These are phyloP conservation scores for Samia ricini DNA, from an alignment of 1,140 invertebrate species.

Conservation along the genomic window DNA sequence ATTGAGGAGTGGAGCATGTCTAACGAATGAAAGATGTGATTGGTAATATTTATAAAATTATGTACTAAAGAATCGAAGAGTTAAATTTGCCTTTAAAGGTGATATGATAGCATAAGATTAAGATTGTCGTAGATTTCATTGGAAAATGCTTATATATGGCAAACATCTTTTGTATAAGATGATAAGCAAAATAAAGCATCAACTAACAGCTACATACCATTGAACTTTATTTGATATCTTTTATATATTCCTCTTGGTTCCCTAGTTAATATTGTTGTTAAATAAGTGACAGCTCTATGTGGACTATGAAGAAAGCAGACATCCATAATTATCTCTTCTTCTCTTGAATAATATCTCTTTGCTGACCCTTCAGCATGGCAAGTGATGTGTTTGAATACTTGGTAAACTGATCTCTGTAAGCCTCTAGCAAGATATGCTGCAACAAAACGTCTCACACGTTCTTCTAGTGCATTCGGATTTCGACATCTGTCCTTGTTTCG, in stretches of 20 bases:
- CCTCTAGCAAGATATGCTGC: slow-evolving; percentile 48
- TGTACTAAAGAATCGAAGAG: too few relatives aligned
- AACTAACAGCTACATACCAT: slow-evolving; percentile 31
- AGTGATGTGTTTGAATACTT: slow-evolving; percentile 53
- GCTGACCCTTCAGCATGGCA: slow-evolving; percentile 30
- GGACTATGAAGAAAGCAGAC: slow-evolving; percentile 48
- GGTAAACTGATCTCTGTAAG: slow-evolving; percentile 47
- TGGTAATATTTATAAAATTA: too few relatives aligned
- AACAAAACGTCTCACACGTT: slow-evolving; percentile 46
- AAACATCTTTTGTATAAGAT: too few relatives aligned
- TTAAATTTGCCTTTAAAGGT: too few relatives aligned
- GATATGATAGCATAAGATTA: too few relatives aligned
- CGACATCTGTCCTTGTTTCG: slow-evolving; percentile 41
- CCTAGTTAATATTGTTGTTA: slow-evolving; percentile 46
- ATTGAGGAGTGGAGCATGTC: too few relatives aligned
- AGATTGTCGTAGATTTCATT: too few relatives aligned
- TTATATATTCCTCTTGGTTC: slow-evolving; percentile 55
- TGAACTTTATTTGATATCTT: slow-evolving; percentile 32
- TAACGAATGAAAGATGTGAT: too few relatives aligned
- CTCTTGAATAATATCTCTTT: slow-evolving; percentile 38
- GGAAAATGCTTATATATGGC: too few relatives aligned
- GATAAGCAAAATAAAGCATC: neutral
- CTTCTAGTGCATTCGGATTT: slow-evolving; percentile 34
- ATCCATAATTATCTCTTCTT: slow-evolving; percentile 56
- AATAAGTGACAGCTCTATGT: slow-evolving; percentile 36